phyloP scores from a whole-genome alignment of 2,797 vertebrate genomes.

The Eulemur albifrons region DNA sequence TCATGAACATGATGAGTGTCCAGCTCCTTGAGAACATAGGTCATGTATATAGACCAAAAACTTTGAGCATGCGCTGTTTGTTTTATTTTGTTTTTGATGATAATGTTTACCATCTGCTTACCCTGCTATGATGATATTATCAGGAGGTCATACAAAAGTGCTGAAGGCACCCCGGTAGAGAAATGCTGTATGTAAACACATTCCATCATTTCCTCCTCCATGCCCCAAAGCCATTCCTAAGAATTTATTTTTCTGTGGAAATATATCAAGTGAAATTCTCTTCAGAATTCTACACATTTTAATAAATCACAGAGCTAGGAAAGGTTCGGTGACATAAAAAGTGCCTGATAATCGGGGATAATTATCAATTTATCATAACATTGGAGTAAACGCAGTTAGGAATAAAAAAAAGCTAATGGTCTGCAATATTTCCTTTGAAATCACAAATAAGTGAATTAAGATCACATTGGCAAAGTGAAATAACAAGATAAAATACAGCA shows the following conservation, averaged over 20 bases:
- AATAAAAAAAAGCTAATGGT: neutral
- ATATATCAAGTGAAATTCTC: neutral
- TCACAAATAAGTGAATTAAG: neutral
- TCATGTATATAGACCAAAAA: neutral
- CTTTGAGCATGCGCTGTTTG: neutral
- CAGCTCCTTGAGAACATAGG: neutral
- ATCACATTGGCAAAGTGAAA: neutral
- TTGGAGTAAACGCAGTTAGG: neutral
- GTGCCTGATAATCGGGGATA: neutral
- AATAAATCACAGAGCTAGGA: neutral
- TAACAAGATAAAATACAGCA: neutral
- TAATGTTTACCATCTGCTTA: neutral
- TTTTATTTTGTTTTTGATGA: neutral
- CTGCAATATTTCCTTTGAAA: constrained; percentile 29
- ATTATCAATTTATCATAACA: neutral
- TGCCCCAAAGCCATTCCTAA: neutral
- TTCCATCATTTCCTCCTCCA: constrained; percentile 6
- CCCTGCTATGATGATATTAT: neutral
- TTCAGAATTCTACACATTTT: neutral
- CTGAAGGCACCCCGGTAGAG: neutral
- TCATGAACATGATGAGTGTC: neutral
- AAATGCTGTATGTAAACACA: neutral
- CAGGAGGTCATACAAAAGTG: neutral
- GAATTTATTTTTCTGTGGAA: neutral
- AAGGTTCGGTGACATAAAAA: neutral